Evolutionary conservation across 2,797 vertebrate genomes (phyloP).

Genomic region (Gymnodraco acuticeps): DNA sequence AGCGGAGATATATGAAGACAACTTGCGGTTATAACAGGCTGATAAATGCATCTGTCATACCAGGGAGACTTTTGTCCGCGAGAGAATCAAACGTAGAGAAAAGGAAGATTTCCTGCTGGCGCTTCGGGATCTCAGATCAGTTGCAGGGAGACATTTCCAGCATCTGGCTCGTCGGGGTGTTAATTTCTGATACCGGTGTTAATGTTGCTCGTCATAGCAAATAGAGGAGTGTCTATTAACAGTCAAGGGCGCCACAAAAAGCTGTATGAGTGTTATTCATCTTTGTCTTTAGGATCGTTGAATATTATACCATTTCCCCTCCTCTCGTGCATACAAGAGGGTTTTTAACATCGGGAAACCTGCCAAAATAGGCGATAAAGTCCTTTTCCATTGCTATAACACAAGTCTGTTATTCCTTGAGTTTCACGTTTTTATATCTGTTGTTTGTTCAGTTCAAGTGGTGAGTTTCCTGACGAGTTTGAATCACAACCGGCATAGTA

Average conservation of each 20-base stretch:
- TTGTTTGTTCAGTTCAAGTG: no score
- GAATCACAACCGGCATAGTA: no score
- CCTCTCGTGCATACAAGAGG: no score
- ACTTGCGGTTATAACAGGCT: conserved; percentile 56
- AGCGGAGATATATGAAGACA: conserved; percentile 57
- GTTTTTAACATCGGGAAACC: no score
- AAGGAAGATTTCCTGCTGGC: background rate
- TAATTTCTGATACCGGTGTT: conserved; percentile 35
- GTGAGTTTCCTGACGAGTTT: no score
- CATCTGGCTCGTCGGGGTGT: conserved; percentile 18
- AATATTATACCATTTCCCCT: background rate
- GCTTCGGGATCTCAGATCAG: background rate
- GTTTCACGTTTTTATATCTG: no score
- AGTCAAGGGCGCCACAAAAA: conserved; percentile 19
- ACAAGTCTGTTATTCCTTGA: no score
- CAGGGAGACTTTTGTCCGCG: conserved; percentile 47
- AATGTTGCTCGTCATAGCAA: conserved; percentile 35
- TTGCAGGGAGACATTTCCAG: conserved; percentile 14
- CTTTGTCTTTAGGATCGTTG: conserved; percentile 11
- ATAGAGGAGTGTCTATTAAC: conserved; percentile 37
- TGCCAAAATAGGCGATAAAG: no score
- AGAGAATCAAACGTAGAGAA: conserved; percentile 1
- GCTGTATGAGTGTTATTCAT: background rate
- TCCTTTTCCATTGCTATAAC: no score
- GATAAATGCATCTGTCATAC: conserved; percentile 63